Conservation (phyloP, 2,888 invertebrate species). For the Ditylenchus weischeri region DNA sequence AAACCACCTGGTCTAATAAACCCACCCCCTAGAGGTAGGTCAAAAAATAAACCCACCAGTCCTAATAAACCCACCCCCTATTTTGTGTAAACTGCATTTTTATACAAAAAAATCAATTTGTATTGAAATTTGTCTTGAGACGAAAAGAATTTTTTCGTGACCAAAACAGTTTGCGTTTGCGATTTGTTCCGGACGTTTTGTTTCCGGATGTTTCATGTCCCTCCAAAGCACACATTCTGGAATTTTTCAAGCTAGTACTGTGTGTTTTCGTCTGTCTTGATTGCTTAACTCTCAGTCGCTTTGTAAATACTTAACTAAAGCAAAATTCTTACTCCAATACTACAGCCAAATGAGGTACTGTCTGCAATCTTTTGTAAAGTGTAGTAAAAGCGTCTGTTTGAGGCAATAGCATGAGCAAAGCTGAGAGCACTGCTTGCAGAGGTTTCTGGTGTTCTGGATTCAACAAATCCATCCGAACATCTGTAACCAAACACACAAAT, state of each 20-base stretch:
- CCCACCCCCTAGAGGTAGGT: background rate
- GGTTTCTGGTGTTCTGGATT: constrained; percentile 70
- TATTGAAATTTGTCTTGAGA: too few species aligned
- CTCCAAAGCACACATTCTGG: too few species aligned
- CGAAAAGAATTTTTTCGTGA: too few species aligned
- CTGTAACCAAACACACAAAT: constrained; percentile 63
- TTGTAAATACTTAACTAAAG: background rate
- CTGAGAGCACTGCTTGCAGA: constrained; percentile 79
- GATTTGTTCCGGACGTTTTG: too few species aligned
- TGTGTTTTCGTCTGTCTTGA: too few species aligned
- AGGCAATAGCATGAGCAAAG: constrained; percentile 91
- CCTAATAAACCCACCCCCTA: too few species aligned
- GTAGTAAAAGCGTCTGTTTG: constrained; percentile 93
- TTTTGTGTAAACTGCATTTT: too few species aligned
- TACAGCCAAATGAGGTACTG: constrained; percentile 46
- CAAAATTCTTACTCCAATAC: constrained; percentile 40
- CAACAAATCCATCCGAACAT: constrained; percentile 84
- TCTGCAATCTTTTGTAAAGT: constrained; percentile 74
- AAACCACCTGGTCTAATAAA: constrained; percentile 16
- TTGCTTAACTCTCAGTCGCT: too few species aligned
- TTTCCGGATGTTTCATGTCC: too few species aligned
- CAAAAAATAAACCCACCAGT: constrained; percentile 3
- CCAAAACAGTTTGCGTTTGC: too few species aligned
- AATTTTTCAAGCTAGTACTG: too few species aligned
- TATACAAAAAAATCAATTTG: too few species aligned